These are phyloP conservation scores for Rhyacichthys aspro DNA, from an alignment of 2,797 vertebrate genomes.

Conservation along the genomic window DNA sequence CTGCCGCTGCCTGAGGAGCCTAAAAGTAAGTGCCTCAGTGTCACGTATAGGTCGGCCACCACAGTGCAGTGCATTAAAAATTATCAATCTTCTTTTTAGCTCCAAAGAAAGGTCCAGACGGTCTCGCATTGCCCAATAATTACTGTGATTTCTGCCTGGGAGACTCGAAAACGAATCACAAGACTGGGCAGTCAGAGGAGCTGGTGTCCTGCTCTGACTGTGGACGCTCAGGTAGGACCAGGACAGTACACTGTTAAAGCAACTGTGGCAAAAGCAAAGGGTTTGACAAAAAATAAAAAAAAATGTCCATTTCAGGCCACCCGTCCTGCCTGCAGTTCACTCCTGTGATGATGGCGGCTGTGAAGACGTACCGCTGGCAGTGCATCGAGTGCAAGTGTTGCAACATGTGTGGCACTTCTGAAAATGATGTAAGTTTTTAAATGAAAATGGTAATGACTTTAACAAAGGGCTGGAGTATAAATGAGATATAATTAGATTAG, in stretches of 20 bases:
- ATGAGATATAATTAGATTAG: no score
- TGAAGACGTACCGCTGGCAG: conserved; percentile 97
- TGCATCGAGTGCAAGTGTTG: conserved; percentile 99
- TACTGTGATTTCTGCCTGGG: conserved; percentile 97
- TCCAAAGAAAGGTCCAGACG: conserved; percentile 93
- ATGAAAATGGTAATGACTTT: no score
- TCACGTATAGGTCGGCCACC: neutral
- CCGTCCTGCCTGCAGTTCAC: conserved; percentile 98
- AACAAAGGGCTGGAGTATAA: no score
- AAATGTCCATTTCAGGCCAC: conserved; percentile 77
- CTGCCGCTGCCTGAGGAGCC: conserved; percentile 86
- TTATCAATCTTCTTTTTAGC: conserved; percentile 50
- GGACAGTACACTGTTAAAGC: neutral
- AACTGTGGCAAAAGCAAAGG: neutral
- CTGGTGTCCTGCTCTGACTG: conserved; percentile 96
- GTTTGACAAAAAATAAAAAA: neutral
- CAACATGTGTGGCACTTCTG: conserved; percentile 94
- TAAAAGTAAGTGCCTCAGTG: conserved; percentile 82
- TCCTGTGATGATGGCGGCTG: conserved; percentile 94
- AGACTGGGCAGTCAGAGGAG: conserved; percentile 92
- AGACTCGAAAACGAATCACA: conserved; percentile 94
- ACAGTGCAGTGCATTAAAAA: neutral
- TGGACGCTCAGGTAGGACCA: conserved; percentile 87
- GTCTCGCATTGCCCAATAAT: conserved; percentile 92
- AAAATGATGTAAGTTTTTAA: conserved; percentile 89